Base-by-base conservation (phyloP, 2,113 vertebrate species). In the Malurus elegans region DNA sequence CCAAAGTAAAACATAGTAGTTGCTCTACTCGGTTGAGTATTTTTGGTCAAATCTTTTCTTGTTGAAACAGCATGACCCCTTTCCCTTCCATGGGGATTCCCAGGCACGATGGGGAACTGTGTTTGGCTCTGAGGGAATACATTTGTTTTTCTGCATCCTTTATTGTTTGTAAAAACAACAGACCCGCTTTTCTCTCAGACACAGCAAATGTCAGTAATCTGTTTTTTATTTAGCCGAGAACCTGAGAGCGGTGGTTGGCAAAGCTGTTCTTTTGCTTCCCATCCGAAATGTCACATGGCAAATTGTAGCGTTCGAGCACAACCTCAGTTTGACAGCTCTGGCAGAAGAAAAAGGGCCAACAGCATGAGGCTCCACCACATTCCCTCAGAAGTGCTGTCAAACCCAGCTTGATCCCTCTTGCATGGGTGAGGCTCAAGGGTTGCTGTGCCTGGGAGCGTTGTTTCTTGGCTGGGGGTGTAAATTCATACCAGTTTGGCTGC, bases 51-150 rank as follows among this genome's bases (percentile, higher is more conserved):
- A 81, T 61, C 48, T 58, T 84, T 86, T 79, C 48, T 75, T n/a
- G 44, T 56, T 92, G 56, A 82, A 91, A 53, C 70, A 93, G 62
- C 66, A 8, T 61, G 64, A 90, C 72, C 66, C 36, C 38, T 93
- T 93, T 82, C 61, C 81, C 50, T 95, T 96, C 80, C 57, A 31
- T 3, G 89, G 96, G 94, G 90, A 92, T 95, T 96, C 92, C 95
- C 92, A 94, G 75, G 75, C 82, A 62, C 2, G 42, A 60, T 57
- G 57, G 62, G 74, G 80, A 95, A 48, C 73, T 65, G 70, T 1
- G 0, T 66, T 95, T 93, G 86, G 75, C 79, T 94, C 67, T 0
- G 18, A 90, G 82, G 88, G 74, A 84, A 83, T 48, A 44, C 0
- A 6, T 93, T 95, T 95, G 53, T 92, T 95, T 92, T 75, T 70